Base-by-base conservation (phyloP, 2,797 vertebrate genomes). In the Enteromius treurensis region DNA sequence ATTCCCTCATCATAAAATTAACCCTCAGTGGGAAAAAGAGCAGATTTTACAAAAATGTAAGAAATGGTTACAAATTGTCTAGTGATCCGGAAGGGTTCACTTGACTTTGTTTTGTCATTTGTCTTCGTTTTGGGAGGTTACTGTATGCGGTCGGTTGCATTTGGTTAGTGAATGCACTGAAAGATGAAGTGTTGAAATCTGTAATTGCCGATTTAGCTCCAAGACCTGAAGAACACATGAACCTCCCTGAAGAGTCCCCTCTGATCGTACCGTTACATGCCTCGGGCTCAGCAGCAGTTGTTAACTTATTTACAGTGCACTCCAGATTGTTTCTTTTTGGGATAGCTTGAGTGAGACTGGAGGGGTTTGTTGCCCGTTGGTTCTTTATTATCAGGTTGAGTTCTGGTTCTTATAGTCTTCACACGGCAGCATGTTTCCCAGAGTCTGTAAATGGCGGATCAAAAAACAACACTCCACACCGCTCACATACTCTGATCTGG, bases 341-440 rank as follows among this genome's bases (percentile, higher is more conserved):
- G 23, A 47, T 19, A 15, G 47, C 53, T 79, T 79, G 47, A 37
- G 47, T 37, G 47, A 37, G 32, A 23, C 64, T 26, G 8, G 1
- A 23, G 64, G 21, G 53, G 14, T 80, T n/a, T 70, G 79, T 47
- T 32, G 23, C 37, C 53, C 37, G n/a, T 71, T 32, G 79, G 67
- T 67, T 60, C 51, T 71, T 71, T 71, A 80, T 80, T 70, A 80
- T 45, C 53, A 23, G 68, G 11, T 53, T 74, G 19, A 55, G 71
- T 55, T 74, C 19, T 74, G 71, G 29, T 37, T 37, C 49, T 74
- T 74, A 53, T n/a, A 37, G 49, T 7, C 29, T 53, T 49, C 49
- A n/a, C 71, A 55, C 49, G n/a, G 49, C 71, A n/a, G 29, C 10
- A 53, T 34, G 47, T 74, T 74, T 74, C 47, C 29, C 17, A 34